A percentile compares a stretch with the other conserved stretches of the same genome.
Evolutionary conservation across 2,888 invertebrate genomes (phyloP).

Genomic region (Amphipyra tragopoginis): DNA sequence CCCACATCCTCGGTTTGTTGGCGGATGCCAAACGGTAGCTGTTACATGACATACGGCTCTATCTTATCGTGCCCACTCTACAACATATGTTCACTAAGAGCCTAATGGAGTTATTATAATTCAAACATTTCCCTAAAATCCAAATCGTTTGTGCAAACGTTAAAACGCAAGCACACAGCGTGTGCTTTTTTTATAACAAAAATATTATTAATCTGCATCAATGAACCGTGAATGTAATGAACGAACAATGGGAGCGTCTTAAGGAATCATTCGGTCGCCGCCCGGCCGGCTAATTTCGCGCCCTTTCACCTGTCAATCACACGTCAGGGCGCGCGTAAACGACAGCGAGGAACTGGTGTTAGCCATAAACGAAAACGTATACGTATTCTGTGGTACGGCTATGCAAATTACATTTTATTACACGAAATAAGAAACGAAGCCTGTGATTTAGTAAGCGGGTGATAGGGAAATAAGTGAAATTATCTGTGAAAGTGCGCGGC

Average conservation of each 20-base stretch:
- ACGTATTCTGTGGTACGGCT: too few relatives aligned
- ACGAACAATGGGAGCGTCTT: slow-evolving; percentile 59
- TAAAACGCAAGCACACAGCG: slow-evolving; percentile 71
- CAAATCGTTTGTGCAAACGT: slow-evolving; percentile 72
- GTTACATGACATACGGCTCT: slow-evolving; percentile 87
- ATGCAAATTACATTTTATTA: slow-evolving; percentile 64
- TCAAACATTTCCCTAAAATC: slow-evolving; percentile 85
- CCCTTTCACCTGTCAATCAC: slow-evolving; percentile 89
- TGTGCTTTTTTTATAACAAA: slow-evolving; percentile 67
- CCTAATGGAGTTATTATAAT: slow-evolving; percentile 85
- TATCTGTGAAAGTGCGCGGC: slow-evolving; percentile 68
- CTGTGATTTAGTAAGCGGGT: slow-evolving; percentile 72
- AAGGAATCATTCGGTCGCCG: slow-evolving; percentile 59
- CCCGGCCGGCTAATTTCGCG: slow-evolving; percentile 82
- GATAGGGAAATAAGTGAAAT: slow-evolving; percentile 67
- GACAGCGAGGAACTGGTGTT: slow-evolving; percentile 68
- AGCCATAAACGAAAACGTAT: slow-evolving; percentile 58
- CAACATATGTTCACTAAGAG: slow-evolving; percentile 83
- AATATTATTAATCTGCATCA: slow-evolving; percentile 56
- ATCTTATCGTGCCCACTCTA: slow-evolving; percentile 88
- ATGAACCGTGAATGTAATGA: slow-evolving; percentile 68
- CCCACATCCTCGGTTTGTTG: slow-evolving; percentile 80
- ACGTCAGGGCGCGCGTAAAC: slow-evolving; percentile 79
- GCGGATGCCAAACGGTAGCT: slow-evolving; percentile 87
- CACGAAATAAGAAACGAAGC: slow-evolving; percentile 73